Base-by-base conservation (phyloP, 2,797 vertebrate genomes). In the Dicrostonyx torquatus region DNA sequence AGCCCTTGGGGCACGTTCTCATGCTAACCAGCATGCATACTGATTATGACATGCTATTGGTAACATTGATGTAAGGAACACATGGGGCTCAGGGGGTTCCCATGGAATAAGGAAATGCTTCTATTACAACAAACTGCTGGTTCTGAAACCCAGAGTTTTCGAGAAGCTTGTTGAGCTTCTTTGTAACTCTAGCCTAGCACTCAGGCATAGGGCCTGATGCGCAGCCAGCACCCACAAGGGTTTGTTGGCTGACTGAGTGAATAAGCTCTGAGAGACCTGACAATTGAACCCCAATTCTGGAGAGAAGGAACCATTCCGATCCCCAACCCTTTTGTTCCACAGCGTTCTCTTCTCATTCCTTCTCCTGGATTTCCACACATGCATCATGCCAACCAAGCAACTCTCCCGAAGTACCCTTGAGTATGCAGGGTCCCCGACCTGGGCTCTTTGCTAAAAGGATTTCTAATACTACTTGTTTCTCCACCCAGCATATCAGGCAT, bases 401-500 rank as follows among this genome's bases (percentile, higher is more conserved):
- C 40, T 43, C 34, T 24, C 48, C n/a, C 1, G 10, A 50, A 79
- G n/a, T 45, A 22, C 24, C 50, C n/a, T 58, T 11, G 29, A 31
- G 2, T 17, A 37, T 11, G 78, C 43, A 26, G 5, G 20, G 72
- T 45, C 22, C 48, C 55, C 31, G 6, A 24, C 13, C 34, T 68
- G 75, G 6, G 45, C 34, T 13, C 17, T 68, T 78, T 78, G 75
- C 55, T 55, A 34, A 93, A 31, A 40, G 45, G 80, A 5, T 58
- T 68, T 88, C 89, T 84, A 48, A 85, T 53, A 26, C 62, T 77
- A 70, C 24, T 66, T 6, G 62, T 50, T 50, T 68, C 24, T 64
- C 86, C 10, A 14, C 66, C 13, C 66, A 97, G 97, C 68, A 1
- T 97, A 97, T 83, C 97, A 96, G 88, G 48, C 45, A 0, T 96